Percentiles rank a stretch among this genome's conserved stretches.
Evolutionary conservation across 2,888 invertebrate genomes (phyloP).

Genomic region (Sarcophaga caerulescens): DNA sequence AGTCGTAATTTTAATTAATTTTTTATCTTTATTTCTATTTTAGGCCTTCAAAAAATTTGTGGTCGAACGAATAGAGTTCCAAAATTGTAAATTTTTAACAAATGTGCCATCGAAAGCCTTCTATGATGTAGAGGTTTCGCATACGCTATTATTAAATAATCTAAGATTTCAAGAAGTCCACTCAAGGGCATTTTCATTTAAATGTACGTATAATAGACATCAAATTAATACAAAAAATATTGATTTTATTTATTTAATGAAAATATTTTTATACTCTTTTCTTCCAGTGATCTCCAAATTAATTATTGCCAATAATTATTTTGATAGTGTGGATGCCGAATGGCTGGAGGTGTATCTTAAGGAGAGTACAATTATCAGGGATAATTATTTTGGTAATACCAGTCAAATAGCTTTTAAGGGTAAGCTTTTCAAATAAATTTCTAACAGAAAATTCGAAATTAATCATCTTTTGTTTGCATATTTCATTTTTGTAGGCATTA

Average conservation of each 20-base stretch:
- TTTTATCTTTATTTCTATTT: conserved; percentile 28
- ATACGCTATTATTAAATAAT: conserved; percentile 86
- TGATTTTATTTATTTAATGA: neutral
- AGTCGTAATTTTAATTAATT: neutral
- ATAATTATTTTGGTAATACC: conserved; percentile 78
- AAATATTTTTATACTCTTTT: neutral
- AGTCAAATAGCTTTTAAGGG: conserved; percentile 78
- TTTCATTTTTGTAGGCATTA: conserved; percentile 70
- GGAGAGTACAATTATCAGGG: conserved; percentile 76
- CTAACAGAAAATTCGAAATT: neutral
- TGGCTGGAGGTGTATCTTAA: conserved; percentile 77
- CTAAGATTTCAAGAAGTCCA: conserved; percentile 85
- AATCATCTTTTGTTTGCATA: neutral
- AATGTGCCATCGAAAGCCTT: conserved; percentile 87
- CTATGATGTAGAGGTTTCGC: conserved; percentile 87
- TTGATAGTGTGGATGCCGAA: conserved; percentile 77
- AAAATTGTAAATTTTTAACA: conserved; percentile 83
- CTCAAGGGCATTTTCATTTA: conserved; percentile 86
- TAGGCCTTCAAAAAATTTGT: conserved; percentile 91
- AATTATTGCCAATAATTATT: conserved; percentile 76
- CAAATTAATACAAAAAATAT: neutral
- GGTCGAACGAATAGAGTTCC: conserved; percentile 85
- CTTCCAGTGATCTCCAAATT: conserved; percentile 76
- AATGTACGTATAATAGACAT: conserved; percentile 72
- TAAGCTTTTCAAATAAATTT: conserved; percentile 50